These are phyloP conservation scores for Ectobius pallidus DNA, from an alignment of 2,888 invertebrate species.

Conservation along the genomic window DNA sequence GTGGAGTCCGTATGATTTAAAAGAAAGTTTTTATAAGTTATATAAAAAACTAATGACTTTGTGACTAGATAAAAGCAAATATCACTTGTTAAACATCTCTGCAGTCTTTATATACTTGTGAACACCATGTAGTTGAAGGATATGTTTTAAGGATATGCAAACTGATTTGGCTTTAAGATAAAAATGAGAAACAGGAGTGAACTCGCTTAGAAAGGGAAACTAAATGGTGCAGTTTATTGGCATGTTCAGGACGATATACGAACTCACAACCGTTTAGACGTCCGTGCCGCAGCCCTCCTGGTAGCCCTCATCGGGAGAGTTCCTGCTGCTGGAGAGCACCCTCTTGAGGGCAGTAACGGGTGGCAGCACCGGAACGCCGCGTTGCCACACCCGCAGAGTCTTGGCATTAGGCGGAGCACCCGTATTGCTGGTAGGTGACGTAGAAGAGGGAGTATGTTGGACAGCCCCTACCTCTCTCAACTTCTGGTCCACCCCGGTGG, in stretches of 20 bases:
- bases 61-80: too few relatives aligned
- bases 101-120: too few relatives aligned
- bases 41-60: too few relatives aligned
- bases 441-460: conserved; percentile 52
- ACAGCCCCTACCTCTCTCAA: conserved; percentile 48
- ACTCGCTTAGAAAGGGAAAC: neutral
- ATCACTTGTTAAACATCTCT: too few relatives aligned
- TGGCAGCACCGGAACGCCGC: conserved; percentile 83
- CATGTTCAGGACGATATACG: neutral
- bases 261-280: conserved; percentile 62
- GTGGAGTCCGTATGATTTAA: too few relatives aligned
- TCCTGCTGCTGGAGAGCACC: conserved; percentile 80
- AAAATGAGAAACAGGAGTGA: too few relatives aligned
- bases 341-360: conserved; percentile 86
- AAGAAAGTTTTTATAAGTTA: too few relatives aligned
- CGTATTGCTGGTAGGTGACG: conserved; percentile 48
- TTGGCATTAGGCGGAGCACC: conserved; percentile 66
- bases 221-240: neutral
- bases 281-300: conserved; percentile 93
- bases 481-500: conserved; percentile 51
- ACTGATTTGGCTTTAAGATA: too few relatives aligned
- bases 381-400: conserved; percentile 86
- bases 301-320: conserved; percentile 89
- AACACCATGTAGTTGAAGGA: too few relatives aligned
- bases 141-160: too few relatives aligned